These are phyloP conservation scores for Thunnus thynnus DNA, from an alignment of 2,113 vertebrate species.

Conservation along the genomic window DNA sequence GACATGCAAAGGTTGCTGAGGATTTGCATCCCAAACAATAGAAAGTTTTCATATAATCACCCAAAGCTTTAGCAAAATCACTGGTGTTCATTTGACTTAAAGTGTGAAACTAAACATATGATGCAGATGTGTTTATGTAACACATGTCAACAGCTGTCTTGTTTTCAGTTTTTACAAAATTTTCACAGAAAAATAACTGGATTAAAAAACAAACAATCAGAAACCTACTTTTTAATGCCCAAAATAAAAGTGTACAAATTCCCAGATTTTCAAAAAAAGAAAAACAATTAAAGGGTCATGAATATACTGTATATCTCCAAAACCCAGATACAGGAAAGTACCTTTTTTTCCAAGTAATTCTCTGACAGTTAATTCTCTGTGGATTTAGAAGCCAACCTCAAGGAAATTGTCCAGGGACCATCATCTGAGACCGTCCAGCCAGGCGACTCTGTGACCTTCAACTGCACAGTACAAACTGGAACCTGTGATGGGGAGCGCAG, in stretches of 20 bases:
- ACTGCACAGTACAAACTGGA: conserved; percentile 58
- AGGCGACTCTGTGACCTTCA: conserved; percentile 64
- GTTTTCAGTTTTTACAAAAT: background rate
- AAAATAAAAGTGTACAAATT: background rate
- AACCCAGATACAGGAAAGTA: too few species aligned
- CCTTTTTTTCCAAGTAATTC: too few species aligned
- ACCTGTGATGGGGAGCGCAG: conserved; percentile 46
- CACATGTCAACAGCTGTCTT: background rate
- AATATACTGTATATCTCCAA: too few species aligned
- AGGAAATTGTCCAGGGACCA: conserved; percentile 51
- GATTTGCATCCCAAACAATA: background rate
- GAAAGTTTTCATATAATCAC: too few species aligned
- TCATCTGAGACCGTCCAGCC: conserved; percentile 15
- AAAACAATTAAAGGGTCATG: too few species aligned
- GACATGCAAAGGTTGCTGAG: background rate
- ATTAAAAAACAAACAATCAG: too few species aligned
- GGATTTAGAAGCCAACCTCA: background rate
- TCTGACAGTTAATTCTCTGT: background rate
- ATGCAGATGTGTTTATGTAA: too few species aligned
- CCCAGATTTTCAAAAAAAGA: background rate
- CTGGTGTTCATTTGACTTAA: background rate
- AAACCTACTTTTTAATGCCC: background rate
- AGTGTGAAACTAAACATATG: too few species aligned
- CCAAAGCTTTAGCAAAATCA: background rate
- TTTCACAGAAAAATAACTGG: too few species aligned